Conservation (phyloP, 2,888 invertebrate genomes). For the Shargacucullia verbasci region DNA sequence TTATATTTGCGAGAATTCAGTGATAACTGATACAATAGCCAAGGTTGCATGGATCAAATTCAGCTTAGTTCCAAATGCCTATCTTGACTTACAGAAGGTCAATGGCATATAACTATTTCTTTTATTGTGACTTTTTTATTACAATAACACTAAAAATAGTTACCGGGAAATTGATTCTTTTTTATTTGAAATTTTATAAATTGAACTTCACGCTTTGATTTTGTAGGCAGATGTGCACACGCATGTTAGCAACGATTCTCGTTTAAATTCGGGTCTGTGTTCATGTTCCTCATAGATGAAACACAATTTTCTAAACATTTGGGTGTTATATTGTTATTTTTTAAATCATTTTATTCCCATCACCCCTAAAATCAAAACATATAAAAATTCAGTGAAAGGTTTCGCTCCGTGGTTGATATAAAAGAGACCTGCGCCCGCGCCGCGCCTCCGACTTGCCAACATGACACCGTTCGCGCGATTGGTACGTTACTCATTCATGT, state of each 20-base stretch:
- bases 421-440: slow-evolving; percentile 76
- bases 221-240: not conserved
- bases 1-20: slow-evolving; percentile 26
- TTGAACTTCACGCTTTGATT: not conserved
- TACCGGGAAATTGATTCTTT: not conserved
- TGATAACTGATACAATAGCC: slow-evolving; percentile 42
- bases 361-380: slow-evolving; percentile 69
- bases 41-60: slow-evolving; percentile 44
- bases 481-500: slow-evolving; percentile 77
- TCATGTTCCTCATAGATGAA: not conserved
- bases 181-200: slow-evolving; percentile 32
- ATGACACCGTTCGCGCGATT: slow-evolving; percentile 82
- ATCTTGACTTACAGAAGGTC: slow-evolving; percentile 30
- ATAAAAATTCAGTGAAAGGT: slow-evolving; percentile 79
- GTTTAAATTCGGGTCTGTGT: not conserved
- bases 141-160: slow-evolving; percentile 26
- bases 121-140: slow-evolving; percentile 28
- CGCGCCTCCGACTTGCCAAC: slow-evolving; percentile 83
- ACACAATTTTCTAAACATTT: not conserved
- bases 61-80: slow-evolving; percentile 24
- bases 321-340: not conserved
- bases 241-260: not conserved
- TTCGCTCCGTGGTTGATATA: slow-evolving; percentile 75
- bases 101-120: slow-evolving; percentile 28
- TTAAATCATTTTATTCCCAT: slow-evolving; percentile 26